Evolutionary conservation across 2,113 vertebrate species (phyloP), one percentile per base, ranked within the genome.

Genomic region (Caranx ignobilis): DNA sequence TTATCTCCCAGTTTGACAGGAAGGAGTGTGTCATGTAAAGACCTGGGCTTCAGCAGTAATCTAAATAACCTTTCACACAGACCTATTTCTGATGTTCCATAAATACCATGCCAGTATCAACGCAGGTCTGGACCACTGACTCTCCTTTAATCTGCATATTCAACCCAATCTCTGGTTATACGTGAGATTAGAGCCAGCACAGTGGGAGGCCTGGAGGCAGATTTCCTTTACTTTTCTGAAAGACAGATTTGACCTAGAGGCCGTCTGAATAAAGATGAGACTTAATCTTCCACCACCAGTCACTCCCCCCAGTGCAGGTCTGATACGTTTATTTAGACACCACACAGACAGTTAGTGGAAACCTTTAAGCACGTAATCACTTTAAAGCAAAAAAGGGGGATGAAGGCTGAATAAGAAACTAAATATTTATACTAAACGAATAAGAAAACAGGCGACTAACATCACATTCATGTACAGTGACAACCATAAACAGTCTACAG

Each of bases 141-240:
- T 2, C 1, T 54, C 32, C 56, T 70, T 57, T 63, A 52, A 87
- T 72, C 80, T 71, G 54, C 34, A 65, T 21, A 47, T 75, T 67
- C 31, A 77, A 75, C 87, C 86, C 78, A 85, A 81, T 81, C 79
- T 61, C 71, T 45, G 45, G 34, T 62, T 31, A n/a, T 35, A 70
- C 37, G 32, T 34, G 8, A 75, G 85, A 87, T 89, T 88, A 89
- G 21, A 75, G 56, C 7, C 2, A 35, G 45, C 55, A 73, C 76
- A 81, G 77, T 69, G 48, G 65, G 60, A 45, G 50, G 45, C 62
- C 55, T 55, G 34, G 60, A 50, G 48, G 67, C 11, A 66, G 52
- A 72, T 79, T 75, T 77, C 18, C 19, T 35, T 60, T 41, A 56
- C 67, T 45, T 64, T 54, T 39, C 12, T 73, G 11, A 64, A 19